A percentile compares a stretch with the other conserved stretches of the same genome.
Evolutionary conservation across 23 tunicate genomes (phyloP).

Genomic region (Halocynthia aurantium): DNA sequence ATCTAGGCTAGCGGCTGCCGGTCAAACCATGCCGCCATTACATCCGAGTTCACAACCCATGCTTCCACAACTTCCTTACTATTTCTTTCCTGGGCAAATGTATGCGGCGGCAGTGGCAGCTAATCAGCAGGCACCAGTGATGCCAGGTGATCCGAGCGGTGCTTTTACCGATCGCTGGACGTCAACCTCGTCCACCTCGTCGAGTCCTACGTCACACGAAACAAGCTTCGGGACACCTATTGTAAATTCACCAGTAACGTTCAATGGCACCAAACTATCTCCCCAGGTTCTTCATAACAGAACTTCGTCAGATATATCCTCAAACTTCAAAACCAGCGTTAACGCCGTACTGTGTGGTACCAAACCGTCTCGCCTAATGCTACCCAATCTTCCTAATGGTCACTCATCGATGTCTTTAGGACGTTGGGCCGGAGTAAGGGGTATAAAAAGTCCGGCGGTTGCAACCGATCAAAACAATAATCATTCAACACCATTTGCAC

Average conservation of each 20-base stretch:
- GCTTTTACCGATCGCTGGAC: constrained; percentile 5
- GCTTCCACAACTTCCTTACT: constrained; percentile 19
- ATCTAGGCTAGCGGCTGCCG: background rate
- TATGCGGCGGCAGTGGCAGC: constrained; percentile 18
- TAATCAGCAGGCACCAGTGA: background rate
- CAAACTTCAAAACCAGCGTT: constrained; percentile 14
- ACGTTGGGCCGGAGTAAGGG: constrained; percentile 1
- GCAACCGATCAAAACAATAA: background rate
- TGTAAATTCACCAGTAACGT: background rate
- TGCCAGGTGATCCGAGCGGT: background rate
- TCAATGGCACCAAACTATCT: background rate
- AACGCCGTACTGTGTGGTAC: constrained; percentile 20
- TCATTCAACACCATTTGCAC: background rate
- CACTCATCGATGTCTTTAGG: constrained; percentile 1
- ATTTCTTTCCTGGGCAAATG: constrained; percentile 19
- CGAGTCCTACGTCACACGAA: constrained; percentile 12
- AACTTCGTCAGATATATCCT: background rate
- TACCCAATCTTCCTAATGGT: background rate
- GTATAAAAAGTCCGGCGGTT: background rate
- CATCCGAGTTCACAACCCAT: constrained; percentile 15
- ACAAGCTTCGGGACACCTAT: background rate
- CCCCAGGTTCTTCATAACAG: background rate
- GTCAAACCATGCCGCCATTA: background rate
- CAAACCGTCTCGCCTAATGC: background rate
- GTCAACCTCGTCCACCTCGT: background rate